Evolutionary conservation across 2,888 invertebrate species (phyloP).

Genomic region (Cheilosia grossa): DNA sequence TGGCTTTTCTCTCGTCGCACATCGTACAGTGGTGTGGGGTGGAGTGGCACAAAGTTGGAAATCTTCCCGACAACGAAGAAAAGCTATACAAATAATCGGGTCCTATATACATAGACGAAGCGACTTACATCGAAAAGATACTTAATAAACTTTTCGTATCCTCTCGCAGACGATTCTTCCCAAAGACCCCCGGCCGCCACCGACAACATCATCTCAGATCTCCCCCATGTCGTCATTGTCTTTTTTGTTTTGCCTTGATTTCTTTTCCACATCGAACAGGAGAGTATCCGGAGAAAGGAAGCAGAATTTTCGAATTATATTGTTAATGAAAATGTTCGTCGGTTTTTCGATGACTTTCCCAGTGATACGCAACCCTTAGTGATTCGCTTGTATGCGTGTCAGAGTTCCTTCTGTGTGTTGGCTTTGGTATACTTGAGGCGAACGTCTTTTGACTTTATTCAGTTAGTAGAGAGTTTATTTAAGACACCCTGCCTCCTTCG

Average conservation of each 20-base stretch:
- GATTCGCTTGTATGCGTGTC: constrained; percentile 16
- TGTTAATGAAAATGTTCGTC: constrained; percentile 68
- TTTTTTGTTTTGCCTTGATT: constrained; percentile 24
- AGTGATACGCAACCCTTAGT: constrained; percentile 26
- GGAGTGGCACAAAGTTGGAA: constrained; percentile 3
- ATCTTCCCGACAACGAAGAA: constrained; percentile 21
- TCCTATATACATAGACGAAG: constrained; percentile 3
- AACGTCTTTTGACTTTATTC: constrained; percentile 73
- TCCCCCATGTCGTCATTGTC: constrained; percentile 30
- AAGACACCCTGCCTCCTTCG: constrained; percentile 34
- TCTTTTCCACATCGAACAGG: constrained; percentile 2
- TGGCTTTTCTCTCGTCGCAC: constrained; percentile 3
- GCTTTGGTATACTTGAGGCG: constrained; percentile 47
- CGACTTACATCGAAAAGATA: constrained; percentile 36
- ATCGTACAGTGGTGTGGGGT: neutral
- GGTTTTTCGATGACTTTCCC: constrained; percentile 65
- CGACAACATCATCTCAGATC: neutral
- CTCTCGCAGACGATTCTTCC: neutral
- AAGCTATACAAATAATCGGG: constrained; percentile 26
- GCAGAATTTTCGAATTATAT: constrained; percentile 57
- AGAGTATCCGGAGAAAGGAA: constrained; percentile 33
- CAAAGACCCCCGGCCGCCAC: neutral
- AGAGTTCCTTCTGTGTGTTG: constrained; percentile 7
- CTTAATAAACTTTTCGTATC: constrained; percentile 41
- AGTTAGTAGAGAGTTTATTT: constrained; percentile 68